phyloP scores from a whole-genome alignment of 2,797 vertebrate genomes.

The Sebastes variabilis region DNA sequence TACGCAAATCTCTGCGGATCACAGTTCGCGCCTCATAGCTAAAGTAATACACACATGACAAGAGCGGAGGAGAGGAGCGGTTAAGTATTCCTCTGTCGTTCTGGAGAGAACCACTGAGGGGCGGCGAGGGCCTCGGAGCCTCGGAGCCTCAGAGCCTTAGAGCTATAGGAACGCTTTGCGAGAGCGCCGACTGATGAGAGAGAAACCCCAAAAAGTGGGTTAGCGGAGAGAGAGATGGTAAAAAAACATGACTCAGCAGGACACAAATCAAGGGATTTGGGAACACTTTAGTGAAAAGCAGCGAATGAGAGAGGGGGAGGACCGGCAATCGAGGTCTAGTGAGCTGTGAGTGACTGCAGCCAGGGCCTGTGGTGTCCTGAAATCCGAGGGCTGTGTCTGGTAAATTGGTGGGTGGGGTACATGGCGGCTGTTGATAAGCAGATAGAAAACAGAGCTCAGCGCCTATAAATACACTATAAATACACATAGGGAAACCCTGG shows the following conservation, averaged over 20 bases:
- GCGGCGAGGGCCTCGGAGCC: slow-evolving; percentile 2
- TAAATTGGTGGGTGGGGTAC: slow-evolving; percentile 80
- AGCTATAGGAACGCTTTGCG: background rate
- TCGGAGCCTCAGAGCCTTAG: background rate
- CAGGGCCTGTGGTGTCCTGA: slow-evolving; percentile 64
- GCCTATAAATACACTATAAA: slow-evolving; percentile 76
- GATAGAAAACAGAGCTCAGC: slow-evolving; percentile 64
- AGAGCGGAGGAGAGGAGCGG: background rate
- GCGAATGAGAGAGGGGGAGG: slow-evolving; percentile 42
- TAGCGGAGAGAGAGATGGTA: slow-evolving; percentile 5
- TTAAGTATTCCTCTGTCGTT: background rate
- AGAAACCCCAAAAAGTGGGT: slow-evolving; percentile 27
- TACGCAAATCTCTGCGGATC: slow-evolving; percentile 37
- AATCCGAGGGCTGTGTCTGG: slow-evolving; percentile 59
- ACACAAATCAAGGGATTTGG: slow-evolving; percentile 27
- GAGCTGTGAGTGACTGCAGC: slow-evolving; percentile 53
- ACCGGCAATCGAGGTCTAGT: slow-evolving; percentile 46
- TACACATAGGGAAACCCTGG: slow-evolving; percentile 66
- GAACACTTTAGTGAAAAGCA: slow-evolving; percentile 26
- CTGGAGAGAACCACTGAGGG: slow-evolving; percentile 20
- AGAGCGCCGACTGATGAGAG: background rate
- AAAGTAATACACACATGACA: slow-evolving; percentile 40
- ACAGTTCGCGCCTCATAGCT: slow-evolving; percentile 31
- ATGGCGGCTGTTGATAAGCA: slow-evolving; percentile 76
- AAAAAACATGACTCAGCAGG: slow-evolving; percentile 24